Base-by-base conservation (phyloP, 1,140 invertebrate species). In the Orchestia grillus region DNA sequence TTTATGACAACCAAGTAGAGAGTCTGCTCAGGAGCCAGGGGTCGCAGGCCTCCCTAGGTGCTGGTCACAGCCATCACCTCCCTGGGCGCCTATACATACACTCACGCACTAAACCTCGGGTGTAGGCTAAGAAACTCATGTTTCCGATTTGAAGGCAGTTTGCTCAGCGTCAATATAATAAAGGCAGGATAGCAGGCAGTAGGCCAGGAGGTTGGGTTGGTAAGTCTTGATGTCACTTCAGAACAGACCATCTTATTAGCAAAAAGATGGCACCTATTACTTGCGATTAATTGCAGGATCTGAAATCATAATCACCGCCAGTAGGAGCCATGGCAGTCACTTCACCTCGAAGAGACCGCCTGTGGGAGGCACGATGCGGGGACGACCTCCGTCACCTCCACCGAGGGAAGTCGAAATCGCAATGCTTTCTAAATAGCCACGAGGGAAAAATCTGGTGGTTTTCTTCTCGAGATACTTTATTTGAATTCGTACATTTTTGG, bases 1-100 rank as follows among this genome's bases (percentile, higher is more conserved):
- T 77, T 36, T 28, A 36, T 23, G 11, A 77, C 62, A 77, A 77
- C 36, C 1, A 77, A 23, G 62, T 3, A 36, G 11, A 77, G 3
- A 77, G 11, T 77, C 62, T 77, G 88, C 88, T 91, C 88, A 41
- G 88, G 88, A 91, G 41, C 88, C 88, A 91, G 88, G 88, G 88
- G 42, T 11, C 88, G 88, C 88, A 91, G 88, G 11, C 41, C 15
- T 91, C 42, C 44, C 88, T 41, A n/a, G n/a, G 23, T 91, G 88
- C 19, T 91, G 44, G 19, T 91, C 19, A 3, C 42, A 15, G 88
- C 88, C 23, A 41, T 28, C 28, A 91, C 88, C 88, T 91, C 88
- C 88, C 88, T 91, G 88, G 88, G 88, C 44, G 88, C 15, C 42
- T 19, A 8, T 6, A 53, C 19, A 8, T 53, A 53, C 47, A 8